A percentile compares a stretch with the other conserved stretches of the same genome.
Evolutionary conservation across 1,140 invertebrate species (phyloP).

Genomic region (Delia radicum): DNA sequence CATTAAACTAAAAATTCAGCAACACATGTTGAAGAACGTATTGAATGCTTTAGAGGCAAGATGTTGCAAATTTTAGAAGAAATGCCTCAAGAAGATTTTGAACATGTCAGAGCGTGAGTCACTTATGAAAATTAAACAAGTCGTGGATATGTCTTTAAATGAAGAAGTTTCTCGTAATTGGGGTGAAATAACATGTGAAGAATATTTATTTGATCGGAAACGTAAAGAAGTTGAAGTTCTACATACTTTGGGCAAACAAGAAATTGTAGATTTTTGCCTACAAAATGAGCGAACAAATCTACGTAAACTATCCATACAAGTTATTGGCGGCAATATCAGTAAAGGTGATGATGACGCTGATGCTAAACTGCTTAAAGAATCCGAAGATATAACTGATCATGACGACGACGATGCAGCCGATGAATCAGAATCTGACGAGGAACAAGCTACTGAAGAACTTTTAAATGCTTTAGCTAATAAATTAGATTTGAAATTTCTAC

Average conservation of each 20-base stretch:
- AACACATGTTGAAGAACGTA: conserved; percentile 70
- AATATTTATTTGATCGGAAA: conserved; percentile 69
- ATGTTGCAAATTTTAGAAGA: conserved; percentile 65
- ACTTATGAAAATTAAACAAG: conserved; percentile 71
- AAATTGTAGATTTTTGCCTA: conserved; percentile 64
- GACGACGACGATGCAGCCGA: too few species aligned
- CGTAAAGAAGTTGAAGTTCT: conserved; percentile 57
- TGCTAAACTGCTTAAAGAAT: too few species aligned
- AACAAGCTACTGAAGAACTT: too few species aligned
- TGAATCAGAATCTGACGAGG: too few species aligned
- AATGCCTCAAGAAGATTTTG: conserved; percentile 65
- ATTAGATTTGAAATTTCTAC: too few species aligned
- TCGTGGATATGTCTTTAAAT: conserved; percentile 69
- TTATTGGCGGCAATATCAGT: conserved; percentile 48
- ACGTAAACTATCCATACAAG: conserved; percentile 70
- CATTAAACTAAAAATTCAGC: conserved; percentile 73
- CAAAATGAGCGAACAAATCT: conserved; percentile 61
- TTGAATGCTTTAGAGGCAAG: conserved; percentile 71
- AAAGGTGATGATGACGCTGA: conserved; percentile 33
- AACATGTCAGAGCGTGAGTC: conserved; percentile 65
- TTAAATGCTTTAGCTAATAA: too few species aligned
- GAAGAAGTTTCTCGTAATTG: conserved; percentile 76
- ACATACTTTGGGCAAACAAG: conserved; percentile 57
- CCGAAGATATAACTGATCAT: too few species aligned
- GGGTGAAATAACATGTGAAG: conserved; percentile 65